A percentile compares a stretch with the other conserved stretches of the same genome.
Evolutionary conservation across 2,113 vertebrate genomes (phyloP).

Genomic region (Ciconia boyciana): DNA sequence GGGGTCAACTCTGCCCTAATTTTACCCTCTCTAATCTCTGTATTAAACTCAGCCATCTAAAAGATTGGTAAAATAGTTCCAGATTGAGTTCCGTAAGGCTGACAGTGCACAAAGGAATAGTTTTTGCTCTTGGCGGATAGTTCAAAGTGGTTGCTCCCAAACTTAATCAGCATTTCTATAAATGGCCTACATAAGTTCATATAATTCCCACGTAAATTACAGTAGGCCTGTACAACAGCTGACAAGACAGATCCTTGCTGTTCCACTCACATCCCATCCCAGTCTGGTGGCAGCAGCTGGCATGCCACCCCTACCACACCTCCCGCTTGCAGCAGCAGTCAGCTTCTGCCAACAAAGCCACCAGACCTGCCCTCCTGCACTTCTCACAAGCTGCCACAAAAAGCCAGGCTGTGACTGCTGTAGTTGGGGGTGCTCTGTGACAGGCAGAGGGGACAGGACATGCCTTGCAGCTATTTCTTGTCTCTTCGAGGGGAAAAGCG

Average conservation of each 20-base stretch:
- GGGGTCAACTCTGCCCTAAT: not conserved
- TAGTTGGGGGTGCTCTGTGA: not conserved
- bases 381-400: not conserved
- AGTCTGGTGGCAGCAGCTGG: not conserved
- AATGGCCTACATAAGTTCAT: not conserved
- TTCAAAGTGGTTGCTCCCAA: conserved; percentile 9
- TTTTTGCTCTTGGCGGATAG: not conserved
- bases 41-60: not conserved
- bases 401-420: not conserved
- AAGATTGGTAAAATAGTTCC: conserved; percentile 7
- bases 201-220: not conserved
- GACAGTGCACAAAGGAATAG: not conserved
- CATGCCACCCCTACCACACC: not conserved
- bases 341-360: not conserved
- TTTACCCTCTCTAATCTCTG: not conserved
- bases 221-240: not conserved
- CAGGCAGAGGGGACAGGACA: not conserved
- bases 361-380: not conserved
- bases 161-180: conserved; percentile 4
- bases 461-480: not conserved
- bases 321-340: not conserved
- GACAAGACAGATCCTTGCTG: not conserved
- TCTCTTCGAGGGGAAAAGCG: not conserved
- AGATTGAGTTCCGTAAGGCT: conserved; percentile 21
- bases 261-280: not conserved